Evolutionary conservation across 2,797 vertebrate species (phyloP).

Genomic region (Eospalax fontanierii): DNA sequence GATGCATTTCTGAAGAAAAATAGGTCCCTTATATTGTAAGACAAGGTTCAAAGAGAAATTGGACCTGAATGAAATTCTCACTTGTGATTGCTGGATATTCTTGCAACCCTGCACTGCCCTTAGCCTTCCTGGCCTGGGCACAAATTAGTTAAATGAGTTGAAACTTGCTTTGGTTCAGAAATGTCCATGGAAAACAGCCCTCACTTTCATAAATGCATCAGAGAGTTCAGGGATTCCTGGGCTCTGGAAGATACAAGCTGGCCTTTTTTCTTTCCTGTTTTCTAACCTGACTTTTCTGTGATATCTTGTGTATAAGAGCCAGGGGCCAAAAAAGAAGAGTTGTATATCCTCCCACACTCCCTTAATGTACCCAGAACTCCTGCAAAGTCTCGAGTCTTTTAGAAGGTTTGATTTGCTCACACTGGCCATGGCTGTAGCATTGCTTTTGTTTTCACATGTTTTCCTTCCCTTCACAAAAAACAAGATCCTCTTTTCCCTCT

Average conservation of each 20-base stretch:
- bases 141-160: constrained; percentile 47
- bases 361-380: neutral
- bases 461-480: neutral
- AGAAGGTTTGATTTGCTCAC: neutral
- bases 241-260: neutral
- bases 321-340: too few relatives aligned
- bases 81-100: neutral
- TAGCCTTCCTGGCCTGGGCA: neutral
- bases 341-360: too few relatives aligned
- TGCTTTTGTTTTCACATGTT: neutral
- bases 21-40: neutral
- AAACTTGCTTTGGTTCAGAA: neutral
- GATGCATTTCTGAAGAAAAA: neutral
- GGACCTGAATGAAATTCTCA: neutral
- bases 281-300: neutral
- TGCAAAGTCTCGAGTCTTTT: neutral
- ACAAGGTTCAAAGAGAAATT: neutral
- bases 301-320: neutral
- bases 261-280: neutral
- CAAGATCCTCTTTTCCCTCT: neutral
- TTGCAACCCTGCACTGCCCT: neutral
- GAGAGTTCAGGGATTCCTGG: neutral
- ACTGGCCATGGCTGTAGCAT: neutral
- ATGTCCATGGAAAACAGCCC: neutral
- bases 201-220: neutral